Evolutionary conservation across 2,888 invertebrate genomes (phyloP), one percentile per base, ranked within the genome.

Genomic region (Apamea crenata): DNA sequence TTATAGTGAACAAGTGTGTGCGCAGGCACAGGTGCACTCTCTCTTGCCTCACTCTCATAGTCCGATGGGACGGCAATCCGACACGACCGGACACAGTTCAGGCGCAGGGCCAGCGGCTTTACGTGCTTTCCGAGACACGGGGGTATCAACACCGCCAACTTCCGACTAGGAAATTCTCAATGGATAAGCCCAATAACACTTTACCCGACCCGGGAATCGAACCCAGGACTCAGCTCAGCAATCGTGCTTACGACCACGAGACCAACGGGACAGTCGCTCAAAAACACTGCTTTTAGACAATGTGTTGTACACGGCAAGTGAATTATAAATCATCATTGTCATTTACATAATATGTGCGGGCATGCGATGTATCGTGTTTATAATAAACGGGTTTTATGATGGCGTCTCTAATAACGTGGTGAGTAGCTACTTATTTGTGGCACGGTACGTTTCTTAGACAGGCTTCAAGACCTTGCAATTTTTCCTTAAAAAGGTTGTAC

Each of bases 351-450:
- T 82, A 72, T 72, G 44, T 72, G 36, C 21, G 10, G 66, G 53
- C 85, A 87, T 87, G 85, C 87, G 53, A 85, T 72, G 44, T 80
- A n/a, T 69, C 87, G 87, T 87, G 80, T 69, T 66, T 77, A 44
- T 74, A 70, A 75, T 66, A 87, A 86, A 76, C 73, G 61, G 40
- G 84, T 71, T 86, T 78, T 83, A 74, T 56, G 79, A 36, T 56
- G 18, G 47, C 65, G 32, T 78, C 84, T 83, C 68, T 83, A 83
- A 82, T 77, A 47, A 74, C 63, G 18, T 74, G 67, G 40, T 12
- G 59, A 61, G 66, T 68, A 63, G 18, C 25, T 63, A 21, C 50
- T 70, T 50, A 82, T 63, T 74, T 72, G 65, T 68, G 40, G 50
- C 61, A 36, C 18, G 70, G n/a, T 36, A 66, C 7, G 29, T 16